Evolutionary conservation across 2,797 vertebrate species (phyloP).

Genomic region (Sebastes cheni): DNA sequence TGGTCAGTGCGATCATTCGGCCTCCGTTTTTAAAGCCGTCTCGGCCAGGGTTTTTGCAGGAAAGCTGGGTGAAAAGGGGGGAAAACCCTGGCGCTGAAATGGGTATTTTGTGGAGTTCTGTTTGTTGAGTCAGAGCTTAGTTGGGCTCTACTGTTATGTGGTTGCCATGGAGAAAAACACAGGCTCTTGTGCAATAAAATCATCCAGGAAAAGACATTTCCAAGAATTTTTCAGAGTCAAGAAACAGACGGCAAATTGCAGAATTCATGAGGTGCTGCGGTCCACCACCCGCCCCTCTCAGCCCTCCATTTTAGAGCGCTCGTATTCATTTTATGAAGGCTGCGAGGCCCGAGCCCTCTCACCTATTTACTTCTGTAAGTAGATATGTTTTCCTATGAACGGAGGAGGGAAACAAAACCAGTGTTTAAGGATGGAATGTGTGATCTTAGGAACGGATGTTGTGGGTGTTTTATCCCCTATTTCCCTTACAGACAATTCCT

Average conservation of each 20-base stretch:
- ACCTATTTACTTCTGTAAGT: constrained; percentile 79
- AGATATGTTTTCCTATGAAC: constrained; percentile 80
- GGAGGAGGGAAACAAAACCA: constrained; percentile 75
- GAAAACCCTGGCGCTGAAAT: constrained; percentile 75
- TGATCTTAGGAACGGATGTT: constrained; percentile 81
- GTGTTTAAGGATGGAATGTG: constrained; percentile 81
- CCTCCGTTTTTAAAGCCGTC: constrained; percentile 53
- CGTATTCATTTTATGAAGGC: constrained; percentile 75
- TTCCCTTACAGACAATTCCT: constrained; percentile 81
- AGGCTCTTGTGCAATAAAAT: constrained; percentile 82
- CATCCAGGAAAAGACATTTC: constrained; percentile 82
- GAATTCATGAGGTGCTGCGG: constrained; percentile 78
- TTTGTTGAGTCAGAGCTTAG: constrained; percentile 86
- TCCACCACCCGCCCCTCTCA: constrained; percentile 67
- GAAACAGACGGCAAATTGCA: constrained; percentile 80
- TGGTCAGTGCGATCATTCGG: constrained; percentile 58
- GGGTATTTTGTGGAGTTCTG: constrained; percentile 82
- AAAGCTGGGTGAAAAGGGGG: constrained; percentile 62
- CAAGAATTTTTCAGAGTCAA: constrained; percentile 81
- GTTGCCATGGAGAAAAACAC: constrained; percentile 87
- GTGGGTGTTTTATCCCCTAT: constrained; percentile 80
- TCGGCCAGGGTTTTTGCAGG: constrained; percentile 56
- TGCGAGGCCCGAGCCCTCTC: constrained; percentile 70
- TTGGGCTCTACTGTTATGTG: constrained; percentile 80
- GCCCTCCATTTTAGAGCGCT: constrained; percentile 74